A percentile compares a stretch with the other conserved stretches of the same genome.
These are phyloP conservation scores for Lophius piscatorius DNA, from an alignment of 2,113 vertebrate species.

Conservation along the genomic window DNA sequence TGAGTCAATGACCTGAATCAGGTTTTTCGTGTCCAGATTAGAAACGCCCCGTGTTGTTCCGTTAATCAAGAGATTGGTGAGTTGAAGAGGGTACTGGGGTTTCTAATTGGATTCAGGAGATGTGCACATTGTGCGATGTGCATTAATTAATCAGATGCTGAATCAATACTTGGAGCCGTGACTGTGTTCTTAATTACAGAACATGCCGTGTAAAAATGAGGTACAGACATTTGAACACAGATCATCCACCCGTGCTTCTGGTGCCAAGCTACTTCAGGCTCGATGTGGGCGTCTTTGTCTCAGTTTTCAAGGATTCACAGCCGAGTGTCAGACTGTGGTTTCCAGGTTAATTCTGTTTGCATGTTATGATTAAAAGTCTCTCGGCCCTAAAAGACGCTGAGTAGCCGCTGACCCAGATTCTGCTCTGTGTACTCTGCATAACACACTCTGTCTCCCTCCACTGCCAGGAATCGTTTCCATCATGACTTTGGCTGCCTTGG, in stretches of 20 bases:
- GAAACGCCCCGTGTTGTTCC: too few relatives aligned
- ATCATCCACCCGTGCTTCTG: too few relatives aligned
- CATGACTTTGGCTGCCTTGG: slow-evolving; percentile 88
- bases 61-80: slow-evolving; percentile 7
- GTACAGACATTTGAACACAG: too few relatives aligned
- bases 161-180: too few relatives aligned
- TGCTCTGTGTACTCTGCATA: slow-evolving; percentile 5
- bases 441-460: slow-evolving; percentile 38
- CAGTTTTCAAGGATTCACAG: too few relatives aligned
- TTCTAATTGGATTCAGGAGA: slow-evolving; percentile 13
- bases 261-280: too few relatives aligned
- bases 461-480: slow-evolving; percentile 90
- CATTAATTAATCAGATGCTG: too few relatives aligned
- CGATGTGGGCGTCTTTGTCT: too few relatives aligned
- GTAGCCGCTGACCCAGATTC: slow-evolving; percentile 49
- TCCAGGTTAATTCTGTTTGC: too few relatives aligned
- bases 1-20: background rate
- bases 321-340: too few relatives aligned
- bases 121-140: slow-evolving; percentile 1
- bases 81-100: background rate
- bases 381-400: slow-evolving; percentile 23
- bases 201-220: too few relatives aligned
- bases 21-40: background rate
- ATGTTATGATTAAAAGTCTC: background rate
- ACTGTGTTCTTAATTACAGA: too few relatives aligned